These are phyloP conservation scores for Chloropsis hardwickii DNA, from an alignment of 2,113 vertebrate genomes.

Conservation along the genomic window DNA sequence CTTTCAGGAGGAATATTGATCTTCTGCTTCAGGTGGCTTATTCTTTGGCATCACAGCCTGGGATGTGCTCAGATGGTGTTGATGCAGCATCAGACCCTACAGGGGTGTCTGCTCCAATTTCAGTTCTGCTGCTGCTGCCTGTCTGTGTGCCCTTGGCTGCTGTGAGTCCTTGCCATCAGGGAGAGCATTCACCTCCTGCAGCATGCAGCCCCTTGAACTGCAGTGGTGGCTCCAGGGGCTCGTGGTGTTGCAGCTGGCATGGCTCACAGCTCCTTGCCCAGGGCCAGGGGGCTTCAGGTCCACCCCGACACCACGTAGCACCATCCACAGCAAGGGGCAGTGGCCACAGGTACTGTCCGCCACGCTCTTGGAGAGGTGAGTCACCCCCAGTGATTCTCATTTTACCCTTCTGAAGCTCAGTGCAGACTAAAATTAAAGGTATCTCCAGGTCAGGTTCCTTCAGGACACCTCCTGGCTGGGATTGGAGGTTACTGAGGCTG, in stretches of 20 bases:
- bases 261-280: not conserved
- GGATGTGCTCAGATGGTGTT: not conserved
- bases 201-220: rapidly evolving
- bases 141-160: rapidly evolving
- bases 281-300: not conserved
- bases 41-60: not conserved
- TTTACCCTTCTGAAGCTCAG: not conserved
- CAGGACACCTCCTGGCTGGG: not conserved
- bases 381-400: not conserved
- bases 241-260: rapidly evolving
- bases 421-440: not conserved
- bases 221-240: not conserved
- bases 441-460: not conserved
- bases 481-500: not conserved
- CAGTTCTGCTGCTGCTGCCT: not conserved
- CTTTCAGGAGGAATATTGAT: not conserved
- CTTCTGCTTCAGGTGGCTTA: not conserved
- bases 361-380: rapidly evolving
- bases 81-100: not conserved
- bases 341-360: not conserved
- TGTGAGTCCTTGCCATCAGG: rapidly evolving
- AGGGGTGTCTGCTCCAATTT: not conserved
- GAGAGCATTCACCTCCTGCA: not conserved
- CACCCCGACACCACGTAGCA: rapidly evolving
- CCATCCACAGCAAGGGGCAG: not conserved